These are phyloP conservation scores for Schizaphis graminum DNA, from an alignment of 2,888 invertebrate species.

Conservation along the genomic window DNA sequence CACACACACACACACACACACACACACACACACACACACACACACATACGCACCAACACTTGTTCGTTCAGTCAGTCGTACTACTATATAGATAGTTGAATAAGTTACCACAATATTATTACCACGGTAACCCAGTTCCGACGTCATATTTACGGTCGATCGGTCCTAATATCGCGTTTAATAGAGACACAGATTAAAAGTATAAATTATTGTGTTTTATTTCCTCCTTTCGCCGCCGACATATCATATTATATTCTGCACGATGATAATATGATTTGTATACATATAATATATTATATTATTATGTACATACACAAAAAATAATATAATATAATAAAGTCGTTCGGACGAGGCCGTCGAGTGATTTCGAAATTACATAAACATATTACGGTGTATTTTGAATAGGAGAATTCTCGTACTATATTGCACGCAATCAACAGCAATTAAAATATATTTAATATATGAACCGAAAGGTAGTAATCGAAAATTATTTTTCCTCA, in stretches of 20 bases:
- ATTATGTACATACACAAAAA: too few species aligned
- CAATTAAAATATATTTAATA: constrained; percentile 9
- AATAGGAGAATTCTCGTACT: background rate
- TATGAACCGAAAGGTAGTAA: background rate
- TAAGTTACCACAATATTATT: background rate
- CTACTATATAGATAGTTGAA: background rate
- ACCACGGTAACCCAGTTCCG: constrained; percentile 18
- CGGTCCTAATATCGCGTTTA: background rate
- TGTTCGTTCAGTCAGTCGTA: background rate
- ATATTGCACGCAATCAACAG: constrained; percentile 10
- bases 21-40: background rate
- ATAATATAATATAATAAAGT: background rate
- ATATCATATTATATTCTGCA: background rate
- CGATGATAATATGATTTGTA: too few species aligned
- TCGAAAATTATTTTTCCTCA: constrained; percentile 30
- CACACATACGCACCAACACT: background rate
- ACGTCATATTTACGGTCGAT: background rate
- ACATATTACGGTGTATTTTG: background rate
- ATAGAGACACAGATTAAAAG: background rate
- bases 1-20: background rate
- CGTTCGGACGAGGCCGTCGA: background rate
- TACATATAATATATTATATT: too few species aligned
- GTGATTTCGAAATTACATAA: background rate
- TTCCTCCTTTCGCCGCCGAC: background rate
- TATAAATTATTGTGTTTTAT: background rate